A percentile compares a stretch with the other conserved stretches of the same genome.
phyloP scores from a whole-genome alignment of 2,888 invertebrate species.

The Trissolcus brochymenae region DNA sequence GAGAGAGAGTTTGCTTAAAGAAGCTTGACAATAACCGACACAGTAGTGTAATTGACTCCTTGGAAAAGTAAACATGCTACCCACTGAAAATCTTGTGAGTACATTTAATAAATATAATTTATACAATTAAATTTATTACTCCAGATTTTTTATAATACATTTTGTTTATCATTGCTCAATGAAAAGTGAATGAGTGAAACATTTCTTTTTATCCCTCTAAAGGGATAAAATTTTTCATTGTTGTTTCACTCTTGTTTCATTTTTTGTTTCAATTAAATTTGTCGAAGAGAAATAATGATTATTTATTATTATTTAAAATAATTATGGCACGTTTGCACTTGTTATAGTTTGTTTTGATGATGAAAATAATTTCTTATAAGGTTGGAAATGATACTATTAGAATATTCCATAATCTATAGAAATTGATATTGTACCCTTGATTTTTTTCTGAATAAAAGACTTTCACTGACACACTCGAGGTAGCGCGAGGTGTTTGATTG shows the following conservation, averaged over 20 bases:
- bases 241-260: too few relatives aligned
- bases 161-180: too few relatives aligned
- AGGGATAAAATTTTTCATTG: too few relatives aligned
- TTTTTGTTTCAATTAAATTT: too few relatives aligned
- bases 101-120: slow-evolving; percentile 7
- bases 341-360: too few relatives aligned
- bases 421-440: slow-evolving; percentile 52
- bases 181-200: too few relatives aligned
- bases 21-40: slow-evolving; percentile 54
- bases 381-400: neutral
- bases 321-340: too few relatives aligned
- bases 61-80: slow-evolving; percentile 63
- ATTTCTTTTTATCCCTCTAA: too few relatives aligned
- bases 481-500: slow-evolving; percentile 46
- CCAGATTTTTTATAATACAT: neutral
- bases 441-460: slow-evolving; percentile 43
- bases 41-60: slow-evolving; percentile 62
- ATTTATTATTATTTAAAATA: too few relatives aligned
- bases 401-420: slow-evolving; percentile 14
- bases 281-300: too few relatives aligned
- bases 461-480: slow-evolving; percentile 56
- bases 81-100: slow-evolving; percentile 64
- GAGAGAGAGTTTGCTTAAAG: slow-evolving; percentile 63
- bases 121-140: neutral
- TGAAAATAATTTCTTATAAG: neutral